Conservation (phyloP, 2,113 vertebrate species). For the Campylomormyrus tamandua region DNA sequence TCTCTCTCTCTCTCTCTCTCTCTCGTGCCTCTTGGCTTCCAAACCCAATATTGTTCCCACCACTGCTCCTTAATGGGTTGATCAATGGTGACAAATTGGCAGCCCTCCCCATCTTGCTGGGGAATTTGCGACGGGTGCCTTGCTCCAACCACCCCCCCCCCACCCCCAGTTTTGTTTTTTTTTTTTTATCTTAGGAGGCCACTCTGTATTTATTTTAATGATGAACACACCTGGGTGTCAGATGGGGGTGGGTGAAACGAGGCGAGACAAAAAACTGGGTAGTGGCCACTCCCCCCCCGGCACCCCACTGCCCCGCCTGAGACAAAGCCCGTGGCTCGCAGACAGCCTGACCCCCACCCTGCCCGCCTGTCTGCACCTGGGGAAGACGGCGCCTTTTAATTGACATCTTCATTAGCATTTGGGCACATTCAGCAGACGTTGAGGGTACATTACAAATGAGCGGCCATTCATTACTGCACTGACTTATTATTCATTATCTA, state of each 20-base stretch:
- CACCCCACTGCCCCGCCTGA: not conserved
- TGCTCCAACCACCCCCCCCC: slow-evolving; percentile 32
- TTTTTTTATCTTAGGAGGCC: slow-evolving; percentile 38
- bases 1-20: slow-evolving; percentile 38
- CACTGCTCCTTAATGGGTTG: slow-evolving; percentile 62
- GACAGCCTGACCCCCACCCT: not conserved
- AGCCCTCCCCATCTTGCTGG: slow-evolving; percentile 56
- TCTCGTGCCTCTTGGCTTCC: slow-evolving; percentile 56
- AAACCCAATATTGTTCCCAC: slow-evolving; percentile 66
- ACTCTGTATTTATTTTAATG: slow-evolving; percentile 53
- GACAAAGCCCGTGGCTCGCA: not conserved
- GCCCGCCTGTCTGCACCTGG: not conserved
- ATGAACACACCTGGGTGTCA: slow-evolving; percentile 48
- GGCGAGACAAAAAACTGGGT: slow-evolving; percentile 34
- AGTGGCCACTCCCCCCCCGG: too few relatives aligned
- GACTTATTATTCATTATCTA: slow-evolving; percentile 1
- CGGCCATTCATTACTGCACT: not conserved
- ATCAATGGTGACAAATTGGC: slow-evolving; percentile 71
- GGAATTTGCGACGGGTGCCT: slow-evolving; percentile 49
- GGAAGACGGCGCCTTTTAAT: not conserved
- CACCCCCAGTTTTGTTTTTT: slow-evolving; percentile 26
- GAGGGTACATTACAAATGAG: not conserved
- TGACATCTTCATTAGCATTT: slow-evolving; percentile 8
- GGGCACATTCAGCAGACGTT: not conserved
- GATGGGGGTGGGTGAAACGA: slow-evolving; percentile 36